Conservation (phyloP, 2,888 invertebrate genomes). For the Chloroclystis v-ata region DNA sequence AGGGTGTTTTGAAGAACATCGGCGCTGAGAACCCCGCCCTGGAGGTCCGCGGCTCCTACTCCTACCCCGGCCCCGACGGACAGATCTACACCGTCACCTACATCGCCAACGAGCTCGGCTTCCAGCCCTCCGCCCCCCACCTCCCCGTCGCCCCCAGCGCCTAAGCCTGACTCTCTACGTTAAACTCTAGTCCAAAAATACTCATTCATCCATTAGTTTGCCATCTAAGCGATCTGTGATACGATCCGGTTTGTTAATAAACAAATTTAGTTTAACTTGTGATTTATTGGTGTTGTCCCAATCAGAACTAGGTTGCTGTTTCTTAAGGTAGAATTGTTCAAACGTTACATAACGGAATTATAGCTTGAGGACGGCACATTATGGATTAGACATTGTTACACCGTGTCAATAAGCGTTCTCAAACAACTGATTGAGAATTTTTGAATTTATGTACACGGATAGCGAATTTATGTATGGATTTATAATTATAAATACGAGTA, state of each 20-base stretch:
- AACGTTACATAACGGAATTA: too few relatives aligned
- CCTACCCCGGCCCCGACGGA: constrained; percentile 66
- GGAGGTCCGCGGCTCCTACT: constrained; percentile 49
- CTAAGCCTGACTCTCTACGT: background rate
- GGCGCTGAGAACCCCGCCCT: constrained; percentile 52
- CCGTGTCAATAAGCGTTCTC: too few relatives aligned
- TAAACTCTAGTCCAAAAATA: constrained; percentile 33
- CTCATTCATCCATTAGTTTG: constrained; percentile 33
- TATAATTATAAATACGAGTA: too few relatives aligned
- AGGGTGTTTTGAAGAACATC: constrained; percentile 41
- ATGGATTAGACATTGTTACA: too few relatives aligned
- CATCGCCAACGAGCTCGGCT: constrained; percentile 74
- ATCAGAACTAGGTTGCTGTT: too few relatives aligned
- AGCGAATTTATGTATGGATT: too few relatives aligned
- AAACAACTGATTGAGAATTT: too few relatives aligned
- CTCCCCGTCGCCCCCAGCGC: constrained; percentile 38
- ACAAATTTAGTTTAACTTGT: constrained; percentile 42
- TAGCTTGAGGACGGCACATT: too few relatives aligned
- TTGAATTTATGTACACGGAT: too few relatives aligned
- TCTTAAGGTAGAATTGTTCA: too few relatives aligned
- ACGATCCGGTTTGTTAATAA: constrained; percentile 61
- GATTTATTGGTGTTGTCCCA: background rate
- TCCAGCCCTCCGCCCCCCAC: constrained; percentile 64
- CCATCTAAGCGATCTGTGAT: constrained; percentile 68
- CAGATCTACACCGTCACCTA: constrained; percentile 66